Percentiles rank a stretch among this genome's conserved stretches.
phyloP scores from a whole-genome alignment of 2,797 vertebrate genomes.

The Chrosomus eos region DNA sequence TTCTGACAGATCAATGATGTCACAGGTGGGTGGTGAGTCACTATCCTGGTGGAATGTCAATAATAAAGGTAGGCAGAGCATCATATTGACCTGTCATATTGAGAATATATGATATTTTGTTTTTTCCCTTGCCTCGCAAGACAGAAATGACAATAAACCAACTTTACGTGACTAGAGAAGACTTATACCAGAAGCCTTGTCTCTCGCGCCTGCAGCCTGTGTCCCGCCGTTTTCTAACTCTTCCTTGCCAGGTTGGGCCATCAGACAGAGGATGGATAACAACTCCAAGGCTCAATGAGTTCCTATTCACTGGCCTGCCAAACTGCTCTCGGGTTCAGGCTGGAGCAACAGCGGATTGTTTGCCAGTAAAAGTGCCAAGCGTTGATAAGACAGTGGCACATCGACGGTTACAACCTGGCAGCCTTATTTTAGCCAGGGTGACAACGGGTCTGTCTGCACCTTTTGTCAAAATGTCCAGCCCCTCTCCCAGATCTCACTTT shows the following conservation, averaged over 20 bases:
- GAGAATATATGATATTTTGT: not conserved
- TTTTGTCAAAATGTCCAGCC: slow-evolving; percentile 30
- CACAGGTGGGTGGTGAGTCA: slow-evolving; percentile 28
- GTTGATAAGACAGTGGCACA: slow-evolving; percentile 73
- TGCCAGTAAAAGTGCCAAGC: slow-evolving; percentile 65
- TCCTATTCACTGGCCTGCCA: slow-evolving; percentile 37
- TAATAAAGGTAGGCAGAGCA: slow-evolving; percentile 4
- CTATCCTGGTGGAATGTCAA: slow-evolving; percentile 9
- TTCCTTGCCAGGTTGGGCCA: not conserved
- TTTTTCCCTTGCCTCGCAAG: not conserved
- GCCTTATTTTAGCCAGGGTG: slow-evolving; percentile 50
- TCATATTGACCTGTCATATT: slow-evolving; percentile 23
- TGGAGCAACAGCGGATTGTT: slow-evolving; percentile 34
- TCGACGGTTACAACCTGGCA: slow-evolving; percentile 49
- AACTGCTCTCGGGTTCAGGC: slow-evolving; percentile 9
- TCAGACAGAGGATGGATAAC: slow-evolving; percentile 20
- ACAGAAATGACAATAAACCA: slow-evolving; percentile 20
- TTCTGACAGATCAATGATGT: not conserved
- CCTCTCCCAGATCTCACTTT: not conserved
- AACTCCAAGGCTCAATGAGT: slow-evolving; percentile 43
- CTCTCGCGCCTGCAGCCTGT: not conserved
- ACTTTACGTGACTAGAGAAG: not conserved
- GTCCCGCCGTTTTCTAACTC: not conserved
- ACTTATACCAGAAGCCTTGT: not conserved
- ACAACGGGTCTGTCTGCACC: slow-evolving; percentile 31